These are phyloP conservation scores for Hyphantria cunea DNA, from an alignment of 1,140 invertebrate species.

Conservation along the genomic window DNA sequence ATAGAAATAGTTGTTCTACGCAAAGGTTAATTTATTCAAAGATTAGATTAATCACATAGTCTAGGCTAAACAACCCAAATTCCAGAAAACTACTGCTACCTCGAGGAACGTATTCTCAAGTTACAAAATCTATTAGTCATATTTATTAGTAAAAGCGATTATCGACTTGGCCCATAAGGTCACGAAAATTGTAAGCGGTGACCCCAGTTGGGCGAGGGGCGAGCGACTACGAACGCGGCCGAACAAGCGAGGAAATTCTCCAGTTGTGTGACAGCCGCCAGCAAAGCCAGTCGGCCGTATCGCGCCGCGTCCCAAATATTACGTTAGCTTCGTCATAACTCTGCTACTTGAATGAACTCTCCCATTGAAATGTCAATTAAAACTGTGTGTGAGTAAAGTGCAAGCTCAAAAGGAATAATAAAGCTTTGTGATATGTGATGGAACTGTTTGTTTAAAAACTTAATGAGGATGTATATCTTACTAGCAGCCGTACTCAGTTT, in stretches of 20 bases:
- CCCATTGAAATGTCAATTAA: conserved; percentile 27
- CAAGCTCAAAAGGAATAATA: conserved; percentile 34
- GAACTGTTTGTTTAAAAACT: conserved; percentile 47
- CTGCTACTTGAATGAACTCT: conserved; percentile 29
- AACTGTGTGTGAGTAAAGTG: conserved; percentile 47
- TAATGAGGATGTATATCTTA: conserved; percentile 66
- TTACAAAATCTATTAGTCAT: conserved; percentile 25
- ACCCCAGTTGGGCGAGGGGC: conserved; percentile 57
- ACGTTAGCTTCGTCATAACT: conserved; percentile 33
- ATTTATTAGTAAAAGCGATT: conserved; percentile 38
- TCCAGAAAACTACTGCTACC: not conserved
- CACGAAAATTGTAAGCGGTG: conserved; percentile 47
- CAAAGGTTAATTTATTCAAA: no score
- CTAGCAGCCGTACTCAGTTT: conserved; percentile 54
- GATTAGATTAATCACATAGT: no score
- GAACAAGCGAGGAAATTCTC: conserved; percentile 41
- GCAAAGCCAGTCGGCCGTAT: conserved; percentile 36
- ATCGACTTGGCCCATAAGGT: conserved; percentile 63
- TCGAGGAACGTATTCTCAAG: conserved; percentile 1
- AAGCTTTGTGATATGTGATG: conserved; percentile 64
- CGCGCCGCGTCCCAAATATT: conserved; percentile 26
- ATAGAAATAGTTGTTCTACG: no score
- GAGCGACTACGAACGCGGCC: conserved; percentile 46
- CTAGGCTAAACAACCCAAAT: not conserved
- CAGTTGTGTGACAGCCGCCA: conserved; percentile 47